These are phyloP conservation scores for Semibalanus balanoides DNA, from an alignment of 1,140 invertebrate genomes.

Conservation along the genomic window DNA sequence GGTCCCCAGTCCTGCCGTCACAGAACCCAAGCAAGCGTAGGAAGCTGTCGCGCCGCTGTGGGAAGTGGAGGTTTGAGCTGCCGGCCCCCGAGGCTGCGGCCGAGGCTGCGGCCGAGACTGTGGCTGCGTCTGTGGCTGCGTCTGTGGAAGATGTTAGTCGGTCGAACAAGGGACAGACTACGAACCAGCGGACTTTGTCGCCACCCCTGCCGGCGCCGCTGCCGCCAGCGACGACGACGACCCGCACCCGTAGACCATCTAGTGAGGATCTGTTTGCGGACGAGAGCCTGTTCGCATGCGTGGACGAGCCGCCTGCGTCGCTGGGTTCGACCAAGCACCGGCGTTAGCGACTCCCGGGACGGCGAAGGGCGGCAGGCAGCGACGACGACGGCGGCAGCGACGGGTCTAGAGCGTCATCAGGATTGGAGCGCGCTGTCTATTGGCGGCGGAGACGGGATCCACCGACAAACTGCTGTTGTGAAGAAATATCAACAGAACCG, in stretches of 20 bases:
- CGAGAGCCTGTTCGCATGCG: background rate
- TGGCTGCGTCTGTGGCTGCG: background rate
- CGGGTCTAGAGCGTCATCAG: too few relatives aligned
- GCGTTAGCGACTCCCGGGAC: too few relatives aligned
- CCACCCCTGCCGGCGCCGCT: too few relatives aligned
- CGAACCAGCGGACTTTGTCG: too few relatives aligned
- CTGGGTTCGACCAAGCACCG: background rate
- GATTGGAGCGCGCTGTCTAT: too few relatives aligned
- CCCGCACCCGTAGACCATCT: background rate
- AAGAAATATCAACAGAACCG: too few relatives aligned
- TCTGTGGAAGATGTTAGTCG: background rate
- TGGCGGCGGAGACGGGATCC: too few relatives aligned
- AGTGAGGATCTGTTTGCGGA: background rate
- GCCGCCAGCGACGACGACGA: too few relatives aligned
- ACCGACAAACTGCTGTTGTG: too few relatives aligned
- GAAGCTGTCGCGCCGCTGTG: background rate
- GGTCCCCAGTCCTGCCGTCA: background rate
- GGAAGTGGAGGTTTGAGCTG: background rate
- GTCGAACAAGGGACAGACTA: background rate
- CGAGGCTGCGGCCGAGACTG: background rate
- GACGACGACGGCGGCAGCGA: too few relatives aligned
- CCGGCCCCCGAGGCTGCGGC: too few relatives aligned
- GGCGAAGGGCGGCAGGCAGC: too few relatives aligned
- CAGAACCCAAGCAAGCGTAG: background rate
- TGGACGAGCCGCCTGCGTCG: background rate